phyloP scores from a whole-genome alignment of 2,113 vertebrate genomes.

The Carassius carassius region DNA sequence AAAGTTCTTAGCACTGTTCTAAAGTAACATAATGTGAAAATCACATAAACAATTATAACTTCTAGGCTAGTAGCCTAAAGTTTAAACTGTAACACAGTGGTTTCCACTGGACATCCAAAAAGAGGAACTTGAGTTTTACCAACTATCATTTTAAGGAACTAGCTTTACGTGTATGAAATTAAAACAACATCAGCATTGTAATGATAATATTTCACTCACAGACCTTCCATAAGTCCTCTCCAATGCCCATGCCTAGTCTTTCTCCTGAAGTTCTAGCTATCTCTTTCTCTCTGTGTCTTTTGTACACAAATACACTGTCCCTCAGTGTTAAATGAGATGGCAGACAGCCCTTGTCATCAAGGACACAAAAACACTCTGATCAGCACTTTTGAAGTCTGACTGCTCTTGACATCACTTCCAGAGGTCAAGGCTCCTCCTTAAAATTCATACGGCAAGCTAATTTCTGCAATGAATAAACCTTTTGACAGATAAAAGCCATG shows the following conservation, averaged over 20 bases:
- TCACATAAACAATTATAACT: not conserved
- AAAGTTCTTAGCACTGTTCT: not conserved
- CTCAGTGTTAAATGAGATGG: conserved; percentile 14
- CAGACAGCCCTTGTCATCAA: not conserved
- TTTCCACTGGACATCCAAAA: not conserved
- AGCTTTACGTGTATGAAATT: not conserved
- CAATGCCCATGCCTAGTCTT: not conserved
- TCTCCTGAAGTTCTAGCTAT: not conserved
- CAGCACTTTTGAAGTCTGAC: conserved; percentile 7
- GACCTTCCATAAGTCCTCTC: conserved; percentile 19
- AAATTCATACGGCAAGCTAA: not conserved
- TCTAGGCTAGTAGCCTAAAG: not conserved
- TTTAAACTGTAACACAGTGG: conserved; percentile 1
- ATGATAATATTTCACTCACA: conserved; percentile 16
- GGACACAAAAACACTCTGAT: conserved; percentile 4
- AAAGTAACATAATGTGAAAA: not conserved
- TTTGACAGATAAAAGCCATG: not conserved
- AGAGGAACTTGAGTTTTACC: not conserved
- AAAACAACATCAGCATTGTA: not conserved
- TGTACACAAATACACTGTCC: not conserved
- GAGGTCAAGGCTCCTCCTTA: conserved; percentile 16
- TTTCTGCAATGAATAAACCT: not conserved
- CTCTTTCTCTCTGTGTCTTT: conserved; percentile 3
- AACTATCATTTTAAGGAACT: conserved; percentile 2
- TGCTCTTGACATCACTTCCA: conserved; percentile 13